Conservation (phyloP, 2,888 invertebrate genomes). For the Eupsilia transversa region DNA sequence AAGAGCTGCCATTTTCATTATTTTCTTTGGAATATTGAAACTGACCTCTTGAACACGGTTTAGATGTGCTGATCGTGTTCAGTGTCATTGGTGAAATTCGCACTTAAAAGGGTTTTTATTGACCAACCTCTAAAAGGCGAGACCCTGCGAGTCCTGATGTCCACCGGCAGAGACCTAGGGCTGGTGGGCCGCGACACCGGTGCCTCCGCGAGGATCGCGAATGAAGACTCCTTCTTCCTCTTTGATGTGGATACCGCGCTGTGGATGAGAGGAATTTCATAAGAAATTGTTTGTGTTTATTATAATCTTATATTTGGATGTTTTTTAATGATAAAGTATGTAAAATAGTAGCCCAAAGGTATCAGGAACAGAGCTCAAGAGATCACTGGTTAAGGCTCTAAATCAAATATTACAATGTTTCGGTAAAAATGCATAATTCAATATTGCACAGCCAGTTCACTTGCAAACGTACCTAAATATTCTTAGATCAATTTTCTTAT, state of each 20-base stretch:
- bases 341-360: not conserved
- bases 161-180: constrained; percentile 83
- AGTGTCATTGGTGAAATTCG: too few species aligned
- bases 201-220: constrained; percentile 92
- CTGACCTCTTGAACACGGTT: too few species aligned
- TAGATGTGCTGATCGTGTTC: too few species aligned
- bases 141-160: constrained; percentile 85
- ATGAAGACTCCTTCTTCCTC: constrained; percentile 92
- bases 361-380: not conserved
- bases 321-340: not conserved
- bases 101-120: not conserved
- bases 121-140: constrained; percentile 91
- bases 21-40: too few species aligned
- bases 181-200: constrained; percentile 88
- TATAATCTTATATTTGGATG: not conserved
- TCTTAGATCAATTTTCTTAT: too few species aligned
- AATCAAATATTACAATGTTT: not conserved
- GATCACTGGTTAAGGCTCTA: not conserved
- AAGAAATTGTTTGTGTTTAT: not conserved
- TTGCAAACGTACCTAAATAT: too few species aligned
- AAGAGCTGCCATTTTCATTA: too few species aligned
- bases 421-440: not conserved
- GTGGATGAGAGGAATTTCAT: constrained; percentile 58
- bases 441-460: not conserved
- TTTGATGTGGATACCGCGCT: constrained; percentile 88